These are phyloP conservation scores for Leguminivora glycinivorella DNA, from an alignment of 1,140 invertebrate genomes.

Conservation along the genomic window DNA sequence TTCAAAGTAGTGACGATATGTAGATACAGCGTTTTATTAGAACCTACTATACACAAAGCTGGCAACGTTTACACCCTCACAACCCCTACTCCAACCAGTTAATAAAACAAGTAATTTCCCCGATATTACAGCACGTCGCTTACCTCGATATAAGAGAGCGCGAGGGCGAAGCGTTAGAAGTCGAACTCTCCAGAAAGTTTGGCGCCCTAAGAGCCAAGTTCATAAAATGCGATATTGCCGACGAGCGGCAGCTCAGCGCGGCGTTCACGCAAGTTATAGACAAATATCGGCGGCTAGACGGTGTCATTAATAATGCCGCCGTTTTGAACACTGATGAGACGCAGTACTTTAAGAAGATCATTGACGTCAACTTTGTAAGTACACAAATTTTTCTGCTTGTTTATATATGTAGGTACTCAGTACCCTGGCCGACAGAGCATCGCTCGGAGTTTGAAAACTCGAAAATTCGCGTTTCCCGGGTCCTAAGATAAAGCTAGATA, in stretches of 20 bases:
- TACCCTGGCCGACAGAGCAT: no score
- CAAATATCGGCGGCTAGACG: conserved; percentile 81
- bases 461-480: no score
- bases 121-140: conserved; percentile 61
- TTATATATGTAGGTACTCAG: no score
- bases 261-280: conserved; percentile 81
- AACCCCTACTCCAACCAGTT: neutral
- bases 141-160: conserved; percentile 62
- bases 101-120: conserved; percentile 33
- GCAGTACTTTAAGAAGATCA: conserved; percentile 53
- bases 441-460: no score
- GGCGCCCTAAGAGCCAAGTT: conserved; percentile 67
- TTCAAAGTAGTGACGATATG: no score
- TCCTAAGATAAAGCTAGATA: no score
- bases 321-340: conserved; percentile 53
- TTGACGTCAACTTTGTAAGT: conserved; percentile 74
- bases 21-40: neutral
- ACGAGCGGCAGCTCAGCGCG: conserved; percentile 80
- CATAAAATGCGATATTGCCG: conserved; percentile 83
- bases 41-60: neutral
- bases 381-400: conserved; percentile 10
- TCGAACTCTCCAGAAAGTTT: conserved; percentile 59
- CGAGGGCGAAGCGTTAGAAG: conserved; percentile 58
- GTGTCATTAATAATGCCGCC: conserved; percentile 85
- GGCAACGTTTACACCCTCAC: neutral